phyloP scores from a whole-genome alignment of 2,113 vertebrate genomes.

The Morphnarchus princeps region DNA sequence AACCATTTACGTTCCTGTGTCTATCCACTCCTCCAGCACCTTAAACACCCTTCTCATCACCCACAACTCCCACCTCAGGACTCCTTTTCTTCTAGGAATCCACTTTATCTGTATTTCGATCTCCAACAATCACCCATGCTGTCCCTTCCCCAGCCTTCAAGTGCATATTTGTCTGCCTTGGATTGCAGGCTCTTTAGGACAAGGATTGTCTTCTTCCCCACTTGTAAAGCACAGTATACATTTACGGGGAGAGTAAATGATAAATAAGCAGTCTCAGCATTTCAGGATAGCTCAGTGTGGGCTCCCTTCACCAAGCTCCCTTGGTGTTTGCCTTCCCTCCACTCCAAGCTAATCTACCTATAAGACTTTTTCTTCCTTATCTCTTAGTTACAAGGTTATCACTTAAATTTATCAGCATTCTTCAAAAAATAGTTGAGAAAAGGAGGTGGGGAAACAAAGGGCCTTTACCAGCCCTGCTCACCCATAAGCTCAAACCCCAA shows the following conservation, averaged over 20 bases:
- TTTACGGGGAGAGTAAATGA: not conserved
- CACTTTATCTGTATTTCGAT: not conserved
- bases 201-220: not conserved
- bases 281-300: not conserved
- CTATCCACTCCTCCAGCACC: not conserved
- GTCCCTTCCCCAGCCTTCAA: not conserved
- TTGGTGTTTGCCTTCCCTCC: not conserved
- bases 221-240: not conserved
- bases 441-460: not conserved
- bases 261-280: not conserved
- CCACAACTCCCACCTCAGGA: not conserved
- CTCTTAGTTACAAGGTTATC: conserved; percentile 9
- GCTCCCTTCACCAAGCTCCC: not conserved
- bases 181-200: not conserved
- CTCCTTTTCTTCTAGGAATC: not conserved
- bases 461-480: not conserved
- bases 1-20: not conserved
- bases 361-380: conserved; percentile 2
- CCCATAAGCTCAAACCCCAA: not conserved
- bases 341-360: not conserved
- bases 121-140: not conserved
- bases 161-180: not conserved
- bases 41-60: not conserved
- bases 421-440: not conserved
- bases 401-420: conserved; percentile 1